phyloP scores from a whole-genome alignment of 2,113 vertebrate species.

The Microcebus lehilahytsara region DNA sequence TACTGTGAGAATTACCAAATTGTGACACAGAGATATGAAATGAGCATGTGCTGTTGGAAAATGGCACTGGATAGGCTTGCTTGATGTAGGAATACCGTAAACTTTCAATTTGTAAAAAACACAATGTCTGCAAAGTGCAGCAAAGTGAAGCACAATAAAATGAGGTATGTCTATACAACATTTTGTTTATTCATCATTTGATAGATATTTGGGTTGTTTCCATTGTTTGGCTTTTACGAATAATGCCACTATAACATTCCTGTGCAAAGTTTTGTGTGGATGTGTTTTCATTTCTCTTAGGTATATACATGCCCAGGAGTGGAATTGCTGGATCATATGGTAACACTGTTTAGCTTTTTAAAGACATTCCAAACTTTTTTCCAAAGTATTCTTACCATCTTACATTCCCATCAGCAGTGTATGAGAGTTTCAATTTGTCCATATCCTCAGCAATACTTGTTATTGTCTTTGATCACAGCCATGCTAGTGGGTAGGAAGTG shows the following conservation, averaged over 20 bases:
- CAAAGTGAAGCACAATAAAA: neutral
- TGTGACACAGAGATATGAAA: neutral
- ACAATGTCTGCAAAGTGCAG: neutral
- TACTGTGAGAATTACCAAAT: neutral
- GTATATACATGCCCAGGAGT: neutral
- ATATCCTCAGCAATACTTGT: neutral
- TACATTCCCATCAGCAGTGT: neutral
- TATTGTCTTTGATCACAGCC: neutral
- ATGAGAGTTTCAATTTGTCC: neutral
- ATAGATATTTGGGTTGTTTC: neutral
- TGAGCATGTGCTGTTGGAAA: neutral
- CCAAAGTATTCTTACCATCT: neutral
- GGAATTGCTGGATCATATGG: neutral
- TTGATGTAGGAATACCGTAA: neutral
- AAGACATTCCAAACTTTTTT: neutral
- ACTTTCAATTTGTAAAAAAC: neutral
- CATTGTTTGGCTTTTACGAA: neutral
- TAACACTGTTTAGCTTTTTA: neutral
- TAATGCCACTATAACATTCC: neutral
- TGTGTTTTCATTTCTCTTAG: slow-evolving; percentile 1
- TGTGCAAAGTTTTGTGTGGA: neutral
- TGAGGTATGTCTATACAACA: neutral
- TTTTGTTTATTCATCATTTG: neutral
- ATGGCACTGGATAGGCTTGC: neutral
- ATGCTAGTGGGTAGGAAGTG: neutral